Conservation (phyloP, 2,888 invertebrate species). For the Minunthozetes semirufus region DNA sequence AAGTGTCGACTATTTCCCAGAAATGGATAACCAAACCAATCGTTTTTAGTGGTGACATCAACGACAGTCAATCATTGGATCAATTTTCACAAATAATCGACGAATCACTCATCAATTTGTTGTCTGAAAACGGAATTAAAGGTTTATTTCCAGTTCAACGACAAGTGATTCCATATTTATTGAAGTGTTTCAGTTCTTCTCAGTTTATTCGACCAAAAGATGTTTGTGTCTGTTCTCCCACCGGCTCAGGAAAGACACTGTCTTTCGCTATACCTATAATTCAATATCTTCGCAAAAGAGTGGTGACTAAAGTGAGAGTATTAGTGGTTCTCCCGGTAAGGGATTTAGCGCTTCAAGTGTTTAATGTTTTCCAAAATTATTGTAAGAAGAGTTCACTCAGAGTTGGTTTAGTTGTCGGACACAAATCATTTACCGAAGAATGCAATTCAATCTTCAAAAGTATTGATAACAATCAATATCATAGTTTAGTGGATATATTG, state of each 20-base stretch:
- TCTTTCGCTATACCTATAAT: slow-evolving; percentile 87
- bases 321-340: slow-evolving; percentile 87
- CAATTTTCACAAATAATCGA: slow-evolving; percentile 59
- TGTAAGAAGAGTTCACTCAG: slow-evolving; percentile 54
- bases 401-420: slow-evolving; percentile 61
- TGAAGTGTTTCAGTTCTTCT: slow-evolving; percentile 23
- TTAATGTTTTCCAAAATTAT: slow-evolving; percentile 64
- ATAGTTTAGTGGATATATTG: slow-evolving; percentile 51
- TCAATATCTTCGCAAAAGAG: slow-evolving; percentile 60
- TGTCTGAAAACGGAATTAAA: slow-evolving; percentile 36
- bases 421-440: slow-evolving; percentile 56
- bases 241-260: slow-evolving; percentile 94
- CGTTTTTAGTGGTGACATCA: slow-evolving; percentile 65
- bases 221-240: slow-evolving; percentile 92
- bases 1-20: slow-evolving; percentile 67
- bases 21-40: slow-evolving; percentile 77
- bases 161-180: slow-evolving; percentile 41
- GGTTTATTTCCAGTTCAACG: slow-evolving; percentile 43
- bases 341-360: slow-evolving; percentile 82
- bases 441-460: slow-evolving; percentile 52
- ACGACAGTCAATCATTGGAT: slow-evolving; percentile 55
- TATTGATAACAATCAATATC: slow-evolving; percentile 51
- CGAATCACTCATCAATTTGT: slow-evolving; percentile 37
- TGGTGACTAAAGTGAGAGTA: slow-evolving; percentile 65
- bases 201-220: slow-evolving; percentile 64